Conservation (phyloP, 1,140 invertebrate genomes). For the Orius laevigatus region DNA sequence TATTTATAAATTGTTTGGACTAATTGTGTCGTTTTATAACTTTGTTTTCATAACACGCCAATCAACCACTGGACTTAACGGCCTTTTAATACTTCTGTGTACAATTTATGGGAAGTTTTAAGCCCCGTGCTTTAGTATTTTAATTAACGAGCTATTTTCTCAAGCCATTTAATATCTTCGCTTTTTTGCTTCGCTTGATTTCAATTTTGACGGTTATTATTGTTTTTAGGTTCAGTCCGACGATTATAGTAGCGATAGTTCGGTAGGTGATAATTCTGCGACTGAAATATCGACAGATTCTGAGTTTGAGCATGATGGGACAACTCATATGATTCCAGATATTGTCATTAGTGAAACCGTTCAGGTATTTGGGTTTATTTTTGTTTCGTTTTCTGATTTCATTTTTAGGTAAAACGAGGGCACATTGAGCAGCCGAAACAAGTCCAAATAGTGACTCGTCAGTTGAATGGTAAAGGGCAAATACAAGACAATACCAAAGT, state of each 20-base stretch:
- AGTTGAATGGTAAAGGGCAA: slow-evolving; percentile 18
- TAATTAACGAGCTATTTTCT: neutral
- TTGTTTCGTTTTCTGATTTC: slow-evolving; percentile 1
- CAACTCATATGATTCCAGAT: slow-evolving; percentile 45
- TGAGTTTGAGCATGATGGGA: slow-evolving; percentile 69
- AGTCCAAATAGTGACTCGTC: slow-evolving; percentile 18
- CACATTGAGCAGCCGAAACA: slow-evolving; percentile 20
- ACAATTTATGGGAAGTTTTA: too few relatives aligned
- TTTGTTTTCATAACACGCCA: too few relatives aligned
- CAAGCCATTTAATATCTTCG: too few relatives aligned
- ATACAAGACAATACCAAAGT: slow-evolving; percentile 17
- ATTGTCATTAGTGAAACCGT: slow-evolving; percentile 51
- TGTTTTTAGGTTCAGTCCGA: slow-evolving; percentile 48
- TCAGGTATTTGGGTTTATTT: slow-evolving; percentile 28
- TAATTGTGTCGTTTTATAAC: too few relatives aligned
- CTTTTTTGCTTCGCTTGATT: too few relatives aligned
- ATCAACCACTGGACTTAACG: too few relatives aligned
- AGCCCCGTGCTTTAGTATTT: too few relatives aligned
- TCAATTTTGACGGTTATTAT: neutral
- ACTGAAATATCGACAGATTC: slow-evolving; percentile 84
- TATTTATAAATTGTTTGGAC: too few relatives aligned
- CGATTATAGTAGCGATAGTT: slow-evolving; percentile 25
- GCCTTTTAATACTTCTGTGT: too few relatives aligned
- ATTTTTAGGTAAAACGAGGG: slow-evolving; percentile 14
- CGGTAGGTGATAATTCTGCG: slow-evolving; percentile 57